Evolutionary conservation across 2,797 vertebrate genomes (phyloP).

Genomic region (Denticeps clupeoides): DNA sequence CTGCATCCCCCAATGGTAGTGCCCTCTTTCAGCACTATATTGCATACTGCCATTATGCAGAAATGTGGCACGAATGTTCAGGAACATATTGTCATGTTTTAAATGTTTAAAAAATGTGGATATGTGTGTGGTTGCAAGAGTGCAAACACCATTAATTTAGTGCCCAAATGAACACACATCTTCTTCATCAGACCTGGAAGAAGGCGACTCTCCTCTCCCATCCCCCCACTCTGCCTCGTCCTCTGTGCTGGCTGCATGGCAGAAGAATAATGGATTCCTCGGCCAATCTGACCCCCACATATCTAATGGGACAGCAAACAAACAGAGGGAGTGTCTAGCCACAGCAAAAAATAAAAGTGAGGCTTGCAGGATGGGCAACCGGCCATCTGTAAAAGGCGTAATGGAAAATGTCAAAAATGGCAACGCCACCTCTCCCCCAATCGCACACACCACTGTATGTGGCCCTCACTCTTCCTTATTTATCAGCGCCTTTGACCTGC

Average conservation of each 20-base stretch:
- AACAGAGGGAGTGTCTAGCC: conserved; percentile 28
- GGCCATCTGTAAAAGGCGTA: conserved; percentile 62
- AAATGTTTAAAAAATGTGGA: background rate
- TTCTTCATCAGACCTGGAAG: too few species aligned
- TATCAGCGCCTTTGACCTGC: too few species aligned
- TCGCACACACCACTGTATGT: too few species aligned
- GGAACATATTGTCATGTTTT: too few species aligned
- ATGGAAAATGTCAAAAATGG: conserved; percentile 71
- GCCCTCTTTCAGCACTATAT: too few species aligned
- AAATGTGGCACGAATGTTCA: too few species aligned
- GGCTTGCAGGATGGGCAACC: conserved; percentile 33
- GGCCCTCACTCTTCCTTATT: too few species aligned
- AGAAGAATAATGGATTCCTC: conserved; percentile 44
- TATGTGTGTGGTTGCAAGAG: background rate
- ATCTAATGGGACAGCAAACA: conserved; percentile 42
- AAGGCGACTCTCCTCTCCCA: too few species aligned
- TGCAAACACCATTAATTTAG: background rate
- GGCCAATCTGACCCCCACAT: conserved; percentile 46
- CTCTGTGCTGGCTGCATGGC: conserved; percentile 26
- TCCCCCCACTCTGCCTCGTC: conserved; percentile 8
- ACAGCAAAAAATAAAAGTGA: conserved; percentile 8
- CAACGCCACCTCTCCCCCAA: too few species aligned
- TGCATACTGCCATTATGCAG: too few species aligned
- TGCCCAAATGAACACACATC: too few species aligned
- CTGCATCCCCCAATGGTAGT: too few species aligned